These are phyloP conservation scores for Pyrocoelia pectoralis DNA, from an alignment of 2,888 invertebrate genomes.

Conservation along the genomic window DNA sequence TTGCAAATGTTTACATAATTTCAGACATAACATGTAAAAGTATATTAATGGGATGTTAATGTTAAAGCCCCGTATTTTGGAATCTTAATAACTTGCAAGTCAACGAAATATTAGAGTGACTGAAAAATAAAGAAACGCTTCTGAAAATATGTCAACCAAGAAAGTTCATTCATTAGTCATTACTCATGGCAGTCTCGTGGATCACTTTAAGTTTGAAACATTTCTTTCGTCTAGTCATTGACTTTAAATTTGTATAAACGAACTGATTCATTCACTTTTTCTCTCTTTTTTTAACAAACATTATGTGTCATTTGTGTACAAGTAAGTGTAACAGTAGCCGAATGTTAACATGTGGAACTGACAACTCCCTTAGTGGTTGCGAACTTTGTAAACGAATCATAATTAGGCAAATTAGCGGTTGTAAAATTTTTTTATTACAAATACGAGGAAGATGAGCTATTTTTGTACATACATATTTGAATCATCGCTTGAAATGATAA, in stretches of 20 bases:
- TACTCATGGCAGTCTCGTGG: neutral
- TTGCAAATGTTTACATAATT: too few relatives aligned
- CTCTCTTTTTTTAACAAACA: conserved; percentile 1
- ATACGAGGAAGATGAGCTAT: neutral
- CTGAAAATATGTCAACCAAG: neutral
- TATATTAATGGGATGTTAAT: too few relatives aligned
- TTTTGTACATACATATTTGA: neutral
- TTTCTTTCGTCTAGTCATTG: neutral
- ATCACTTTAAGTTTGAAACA: neutral
- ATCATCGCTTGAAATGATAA: neutral
- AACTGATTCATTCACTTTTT: conserved; percentile 7
- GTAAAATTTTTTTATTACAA: conserved; percentile 7
- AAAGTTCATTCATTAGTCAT: too few relatives aligned
- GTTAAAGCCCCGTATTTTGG: too few relatives aligned
- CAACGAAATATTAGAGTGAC: too few relatives aligned
- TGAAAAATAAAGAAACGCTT: too few relatives aligned
- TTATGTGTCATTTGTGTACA: conserved; percentile 8
- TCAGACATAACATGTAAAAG: too few relatives aligned
- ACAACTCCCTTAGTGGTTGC: neutral
- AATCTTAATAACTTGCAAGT: too few relatives aligned
- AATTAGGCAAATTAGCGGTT: conserved; percentile 1
- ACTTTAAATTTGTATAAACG: conserved; percentile 9
- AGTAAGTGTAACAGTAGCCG: conserved; percentile 5
- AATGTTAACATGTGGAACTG: neutral
- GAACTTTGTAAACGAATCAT: neutral